Evolutionary conservation across 2,113 vertebrate species (phyloP).

Genomic region (Ictalurus furcatus): DNA sequence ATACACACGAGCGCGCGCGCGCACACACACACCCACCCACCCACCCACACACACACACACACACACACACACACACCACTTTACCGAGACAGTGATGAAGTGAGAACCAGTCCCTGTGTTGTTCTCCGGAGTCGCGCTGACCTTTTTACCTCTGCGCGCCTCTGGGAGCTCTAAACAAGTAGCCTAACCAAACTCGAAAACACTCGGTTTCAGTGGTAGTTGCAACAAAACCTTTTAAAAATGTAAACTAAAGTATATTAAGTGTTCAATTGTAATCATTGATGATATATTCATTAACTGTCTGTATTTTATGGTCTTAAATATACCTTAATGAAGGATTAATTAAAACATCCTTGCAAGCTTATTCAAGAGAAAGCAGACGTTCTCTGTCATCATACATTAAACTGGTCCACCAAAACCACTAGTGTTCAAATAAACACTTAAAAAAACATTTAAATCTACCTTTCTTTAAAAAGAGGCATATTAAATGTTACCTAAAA

Average conservation of each 20-base stretch:
- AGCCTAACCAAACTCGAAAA: conserved; percentile 68
- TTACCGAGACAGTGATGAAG: conserved; percentile 30
- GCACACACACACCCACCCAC: background rate
- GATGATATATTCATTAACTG: background rate
- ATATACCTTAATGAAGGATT: background rate
- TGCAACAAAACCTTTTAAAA: background rate
- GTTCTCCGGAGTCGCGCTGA: conserved; percentile 60
- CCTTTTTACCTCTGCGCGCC: conserved; percentile 81
- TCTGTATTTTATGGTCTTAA: background rate
- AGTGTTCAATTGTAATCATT: background rate
- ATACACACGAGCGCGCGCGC: background rate
- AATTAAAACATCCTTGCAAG: background rate
- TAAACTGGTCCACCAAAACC: background rate
- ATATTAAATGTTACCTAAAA: background rate
- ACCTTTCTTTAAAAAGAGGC: background rate
- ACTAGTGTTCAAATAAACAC: background rate
- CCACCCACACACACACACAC: background rate
- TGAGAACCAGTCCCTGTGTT: conserved; percentile 50
- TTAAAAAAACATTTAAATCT: background rate
- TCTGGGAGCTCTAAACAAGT: conserved; percentile 82
- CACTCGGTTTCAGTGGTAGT: background rate
- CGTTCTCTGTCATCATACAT: background rate
- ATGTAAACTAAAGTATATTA: background rate
- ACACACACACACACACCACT: background rate
- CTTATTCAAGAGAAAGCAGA: background rate